Percentiles rank a stretch among this genome's conserved stretches.
Evolutionary conservation across 2,888 invertebrate genomes (phyloP).

Genomic region (Timandra comae): DNA sequence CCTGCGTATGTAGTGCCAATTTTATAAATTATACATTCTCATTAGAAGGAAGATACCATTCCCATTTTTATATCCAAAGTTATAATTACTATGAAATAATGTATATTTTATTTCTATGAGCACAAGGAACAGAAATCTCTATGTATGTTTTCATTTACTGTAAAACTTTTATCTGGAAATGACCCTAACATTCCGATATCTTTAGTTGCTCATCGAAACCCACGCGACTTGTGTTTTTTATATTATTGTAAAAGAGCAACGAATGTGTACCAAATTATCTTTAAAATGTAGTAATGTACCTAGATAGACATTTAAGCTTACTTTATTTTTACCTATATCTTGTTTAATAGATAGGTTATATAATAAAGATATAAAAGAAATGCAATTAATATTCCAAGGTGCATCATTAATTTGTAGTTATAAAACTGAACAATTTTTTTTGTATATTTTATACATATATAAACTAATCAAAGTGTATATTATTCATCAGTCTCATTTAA

Average conservation of each 20-base stretch:
- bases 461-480: slow-evolving; percentile 18
- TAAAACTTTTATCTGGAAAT: slow-evolving; percentile 32
- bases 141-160: slow-evolving; percentile 20
- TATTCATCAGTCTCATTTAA: slow-evolving; percentile 15
- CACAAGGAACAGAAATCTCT: slow-evolving; percentile 34
- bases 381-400: slow-evolving; percentile 17
- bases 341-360: slow-evolving; percentile 26
- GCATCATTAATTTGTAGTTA: slow-evolving; percentile 5
- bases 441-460: slow-evolving; percentile 13
- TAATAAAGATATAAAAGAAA: slow-evolving; percentile 17
- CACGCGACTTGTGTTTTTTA: slow-evolving; percentile 38
- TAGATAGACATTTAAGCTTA: slow-evolving; percentile 59
- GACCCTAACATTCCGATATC: slow-evolving; percentile 60
- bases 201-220: slow-evolving; percentile 50
- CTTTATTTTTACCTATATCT: slow-evolving; percentile 36
- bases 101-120: slow-evolving; percentile 22
- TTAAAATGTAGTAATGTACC: slow-evolving; percentile 59
- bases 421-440: slow-evolving; percentile 10
- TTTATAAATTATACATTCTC: slow-evolving; percentile 47
- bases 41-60: too few species aligned
- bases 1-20: slow-evolving; percentile 72
- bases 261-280: slow-evolving; percentile 74
- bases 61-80: neutral
- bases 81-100: slow-evolving; percentile 33
- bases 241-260: slow-evolving; percentile 59